Evolutionary conservation across 2,888 invertebrate species (phyloP).

Genomic region (Sarcophaga carnaria): DNA sequence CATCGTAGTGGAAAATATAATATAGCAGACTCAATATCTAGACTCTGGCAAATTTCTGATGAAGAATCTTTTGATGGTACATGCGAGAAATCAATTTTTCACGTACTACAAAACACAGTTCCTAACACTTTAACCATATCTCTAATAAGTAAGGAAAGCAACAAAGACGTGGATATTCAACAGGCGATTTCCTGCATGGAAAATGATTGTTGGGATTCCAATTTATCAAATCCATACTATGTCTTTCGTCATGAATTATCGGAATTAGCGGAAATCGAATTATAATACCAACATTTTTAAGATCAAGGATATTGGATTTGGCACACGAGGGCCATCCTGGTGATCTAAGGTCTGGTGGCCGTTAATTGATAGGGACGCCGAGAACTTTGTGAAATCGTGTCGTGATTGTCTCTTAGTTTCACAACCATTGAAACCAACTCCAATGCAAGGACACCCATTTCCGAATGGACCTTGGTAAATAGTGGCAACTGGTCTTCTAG

Average conservation of each 20-base stretch:
- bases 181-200: conserved; percentile 36
- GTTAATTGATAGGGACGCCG: conserved; percentile 40
- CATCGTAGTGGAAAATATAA: background rate
- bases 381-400: conserved; percentile 38
- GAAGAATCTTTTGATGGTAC: background rate
- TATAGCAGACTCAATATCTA: background rate
- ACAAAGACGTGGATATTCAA: conserved; percentile 38
- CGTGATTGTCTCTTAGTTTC: conserved; percentile 52
- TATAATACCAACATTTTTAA: no score
- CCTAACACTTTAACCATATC: conserved; percentile 38
- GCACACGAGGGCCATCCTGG: conserved; percentile 76
- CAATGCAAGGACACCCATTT: conserved; percentile 60
- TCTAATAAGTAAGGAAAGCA: conserved; percentile 39
- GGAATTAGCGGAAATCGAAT: no score
- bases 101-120: no score
- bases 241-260: background rate
- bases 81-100: background rate
- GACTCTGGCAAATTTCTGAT: background rate
- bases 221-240: background rate
- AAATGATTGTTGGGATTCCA: conserved; percentile 36
- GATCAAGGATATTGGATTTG: conserved; percentile 19
- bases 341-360: conserved; percentile 22
- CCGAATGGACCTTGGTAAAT: conserved; percentile 63
- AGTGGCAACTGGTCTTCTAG: conserved; percentile 55
- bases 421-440: conserved; percentile 10